Evolutionary conservation across 53 echinoderm and acorn worm species (phyloP).

Genomic region (Holothuria leucospilota): DNA sequence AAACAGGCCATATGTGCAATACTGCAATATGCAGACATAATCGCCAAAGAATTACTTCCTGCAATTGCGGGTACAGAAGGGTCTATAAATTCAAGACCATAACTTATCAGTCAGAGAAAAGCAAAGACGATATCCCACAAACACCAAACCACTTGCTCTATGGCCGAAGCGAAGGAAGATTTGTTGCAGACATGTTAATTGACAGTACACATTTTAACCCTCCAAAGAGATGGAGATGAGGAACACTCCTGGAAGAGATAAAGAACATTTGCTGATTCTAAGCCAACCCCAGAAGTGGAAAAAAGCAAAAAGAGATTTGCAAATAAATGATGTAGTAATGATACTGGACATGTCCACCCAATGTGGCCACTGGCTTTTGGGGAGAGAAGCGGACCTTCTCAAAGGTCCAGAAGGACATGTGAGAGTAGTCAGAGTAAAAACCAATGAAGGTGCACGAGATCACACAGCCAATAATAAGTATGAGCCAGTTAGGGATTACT

Average conservation of each 20-base stretch:
- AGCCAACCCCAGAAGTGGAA: background rate
- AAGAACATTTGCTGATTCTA: too few relatives aligned
- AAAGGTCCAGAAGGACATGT: constrained; percentile 5
- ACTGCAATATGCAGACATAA: constrained; percentile 15
- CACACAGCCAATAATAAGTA: background rate
- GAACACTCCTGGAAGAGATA: too few relatives aligned
- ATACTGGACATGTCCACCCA: background rate
- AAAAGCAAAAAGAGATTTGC: background rate
- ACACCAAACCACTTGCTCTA: constrained; percentile 7
- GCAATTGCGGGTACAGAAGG: constrained; percentile 1
- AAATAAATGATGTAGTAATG: constrained; percentile 16
- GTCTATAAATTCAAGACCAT: constrained; percentile 17
- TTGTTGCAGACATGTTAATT: background rate
- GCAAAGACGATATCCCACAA: constrained; percentile 9
- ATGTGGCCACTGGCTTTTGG: background rate
- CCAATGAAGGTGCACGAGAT: background rate
- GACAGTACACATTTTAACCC: constrained; percentile 7
- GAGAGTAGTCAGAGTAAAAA: background rate
- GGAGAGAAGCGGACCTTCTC: background rate
- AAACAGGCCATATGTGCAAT: constrained; percentile 4
- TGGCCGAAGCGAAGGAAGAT: background rate
- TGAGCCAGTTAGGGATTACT: background rate
- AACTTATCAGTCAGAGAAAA: constrained; percentile 4
- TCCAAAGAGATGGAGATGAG: constrained; percentile 9
- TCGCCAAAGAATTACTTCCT: constrained; percentile 17